Evolutionary conservation across 2,797 vertebrate species (phyloP), one percentile per base, ranked within the genome.

Genomic region (Monodelphis domestica): DNA sequence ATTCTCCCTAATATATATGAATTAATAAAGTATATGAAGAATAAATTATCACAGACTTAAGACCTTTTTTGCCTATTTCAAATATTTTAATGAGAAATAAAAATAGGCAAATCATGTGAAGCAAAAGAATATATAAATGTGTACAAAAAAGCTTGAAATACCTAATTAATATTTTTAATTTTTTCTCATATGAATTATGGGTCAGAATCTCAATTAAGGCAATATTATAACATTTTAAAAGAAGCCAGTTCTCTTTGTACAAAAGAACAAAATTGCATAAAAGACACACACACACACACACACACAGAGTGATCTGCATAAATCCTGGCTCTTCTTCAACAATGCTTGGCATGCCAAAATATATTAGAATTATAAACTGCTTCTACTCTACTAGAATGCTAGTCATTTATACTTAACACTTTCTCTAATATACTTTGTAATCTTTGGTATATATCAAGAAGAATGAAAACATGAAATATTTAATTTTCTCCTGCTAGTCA

Each of bases 161-260:
- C 88, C 5, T 63, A 91, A 94, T 90, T 90, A 92, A 95, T 88
- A 52, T 70, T 95, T n/a, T 96, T 95, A 91, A 96, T 96, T 92
- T 87, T 51, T 4, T 3, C 0, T 2, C 92, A 95, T 96, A 89
- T 91, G 53, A 97, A 95, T 96, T 92, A 95, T 94, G 89, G 30
- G 30, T 95, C 90, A 95, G 87, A 88, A 33, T 92, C 54, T 95
- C 94, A 94, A 95, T 96, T 94, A 96, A 94, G 88, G 54, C 28
- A 92, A 92, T 97, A 97, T 95, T 94, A 97, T 96, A 96, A 94
- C 90, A 17, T 94, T 96, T 95, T 96, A 93, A 91, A 51, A 96
- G 89, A 97, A 90, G 54, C 70, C 89, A 95, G 95, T 1, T 93
- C 94, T 95, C 52, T 91, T 90, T 92, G 50, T 54, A 90, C 88